Percentiles rank a stretch among this genome's conserved stretches.
Conservation (phyloP, 1,140 invertebrate species). For the Sarcophaga bullata region DNA sequence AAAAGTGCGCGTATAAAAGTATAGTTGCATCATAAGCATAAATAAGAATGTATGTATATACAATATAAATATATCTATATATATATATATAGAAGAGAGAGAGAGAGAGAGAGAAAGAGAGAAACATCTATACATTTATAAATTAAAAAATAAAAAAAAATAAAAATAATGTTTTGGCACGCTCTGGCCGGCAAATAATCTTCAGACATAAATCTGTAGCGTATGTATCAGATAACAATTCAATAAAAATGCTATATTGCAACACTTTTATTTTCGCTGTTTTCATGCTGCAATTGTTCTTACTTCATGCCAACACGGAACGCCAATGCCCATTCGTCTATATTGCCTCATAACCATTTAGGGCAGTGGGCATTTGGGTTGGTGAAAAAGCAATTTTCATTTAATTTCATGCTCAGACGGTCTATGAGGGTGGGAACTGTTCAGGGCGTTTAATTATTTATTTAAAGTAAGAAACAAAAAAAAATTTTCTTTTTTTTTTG, state of each 20-base stretch:
- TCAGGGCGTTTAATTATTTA: constrained; percentile 29
- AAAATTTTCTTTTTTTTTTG: neutral
- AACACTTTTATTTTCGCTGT: neutral
- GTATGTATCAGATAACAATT: constrained; percentile 30
- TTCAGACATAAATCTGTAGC: constrained; percentile 22
- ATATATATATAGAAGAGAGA: no score
- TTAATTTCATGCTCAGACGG: constrained; percentile 3
- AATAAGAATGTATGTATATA: no score
- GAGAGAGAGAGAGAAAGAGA: no score
- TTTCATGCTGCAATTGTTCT: neutral
- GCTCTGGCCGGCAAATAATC: constrained; percentile 3
- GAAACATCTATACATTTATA: no score
- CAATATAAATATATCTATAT: no score
- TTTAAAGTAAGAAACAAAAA: neutral
- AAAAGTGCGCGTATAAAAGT: no score
- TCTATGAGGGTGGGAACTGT: neutral
- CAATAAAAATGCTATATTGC: constrained; percentile 26
- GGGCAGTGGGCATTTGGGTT: neutral
- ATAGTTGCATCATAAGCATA: no score
- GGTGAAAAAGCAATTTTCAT: constrained; percentile 27
- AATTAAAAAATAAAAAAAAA: constrained; percentile 9
- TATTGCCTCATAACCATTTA: neutral
- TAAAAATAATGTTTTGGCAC: constrained; percentile 23
- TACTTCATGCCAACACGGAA: neutral
- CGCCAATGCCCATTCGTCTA: neutral